Evolutionary conservation across 2,888 invertebrate genomes (phyloP).

Genomic region (Drosophila neutralis): DNA sequence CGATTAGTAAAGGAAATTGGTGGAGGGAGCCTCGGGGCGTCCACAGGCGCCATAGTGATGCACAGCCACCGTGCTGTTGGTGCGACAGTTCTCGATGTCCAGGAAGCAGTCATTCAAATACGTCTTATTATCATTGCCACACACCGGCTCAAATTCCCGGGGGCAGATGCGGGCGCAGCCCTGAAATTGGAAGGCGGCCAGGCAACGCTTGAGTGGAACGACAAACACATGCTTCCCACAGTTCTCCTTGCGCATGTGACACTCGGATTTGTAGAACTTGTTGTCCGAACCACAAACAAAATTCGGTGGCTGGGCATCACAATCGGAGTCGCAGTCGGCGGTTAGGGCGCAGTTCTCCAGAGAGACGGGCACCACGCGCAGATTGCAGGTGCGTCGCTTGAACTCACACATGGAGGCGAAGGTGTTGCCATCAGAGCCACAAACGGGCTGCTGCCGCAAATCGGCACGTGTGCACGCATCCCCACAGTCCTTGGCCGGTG

Average conservation of each 20-base stretch:
- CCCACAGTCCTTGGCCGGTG: conserved; percentile 86
- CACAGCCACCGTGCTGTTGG: conserved; percentile 90
- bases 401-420: conserved; percentile 95
- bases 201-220: conserved; percentile 94
- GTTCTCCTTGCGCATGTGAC: conserved; percentile 95
- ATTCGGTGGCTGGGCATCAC: conserved; percentile 87
- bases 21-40: conserved; percentile 93
- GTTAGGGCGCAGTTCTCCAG: conserved; percentile 94
- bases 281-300: conserved; percentile 96
- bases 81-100: conserved; percentile 95
- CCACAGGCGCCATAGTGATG: conserved; percentile 94
- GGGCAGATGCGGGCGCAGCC: conserved; percentile 95
- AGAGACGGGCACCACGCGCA: conserved; percentile 93
- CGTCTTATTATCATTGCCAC: conserved; percentile 96
- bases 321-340: conserved; percentile 90
- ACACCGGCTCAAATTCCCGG: conserved; percentile 94
- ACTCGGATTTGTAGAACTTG: conserved; percentile 94
- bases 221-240: conserved; percentile 96
- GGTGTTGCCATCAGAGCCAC: conserved; percentile 95
- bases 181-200: conserved; percentile 93
- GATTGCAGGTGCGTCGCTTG: conserved; percentile 92
- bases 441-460: conserved; percentile 89
- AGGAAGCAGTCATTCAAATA: conserved; percentile 97
- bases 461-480: conserved; percentile 87
- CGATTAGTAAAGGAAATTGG: conserved; percentile 92